Base-by-base conservation (phyloP, 2,888 invertebrate genomes). In the Cheilosia soror region DNA sequence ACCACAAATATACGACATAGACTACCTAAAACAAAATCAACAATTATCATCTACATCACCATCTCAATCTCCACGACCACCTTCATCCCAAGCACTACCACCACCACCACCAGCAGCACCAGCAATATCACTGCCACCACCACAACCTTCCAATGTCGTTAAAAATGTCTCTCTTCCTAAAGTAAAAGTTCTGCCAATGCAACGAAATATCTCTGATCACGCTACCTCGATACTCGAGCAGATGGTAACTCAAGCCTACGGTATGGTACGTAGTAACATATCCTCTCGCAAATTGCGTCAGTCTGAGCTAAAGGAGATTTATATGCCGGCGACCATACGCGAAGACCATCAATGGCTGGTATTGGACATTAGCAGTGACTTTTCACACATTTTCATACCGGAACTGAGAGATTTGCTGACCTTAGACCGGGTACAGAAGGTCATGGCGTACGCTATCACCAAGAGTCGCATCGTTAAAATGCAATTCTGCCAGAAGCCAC, bases 311-410 rank as follows among this genome's bases (percentile, higher is more conserved):
- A 71, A 79, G 2, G 90, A 90, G 27, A 87, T 92, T 47, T 89
- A 89, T 29, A 88, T 90, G 5, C 92, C 92, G 0, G 90, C 90
- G 65, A 65, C 87, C 2, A 81, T 89, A 4, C 51, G 60, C 2
- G 58, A 87, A 0, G 90, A 91, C 79, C 92, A 92, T 82, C 90
- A 90, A 37, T 92, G 92, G 92, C 88, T 92, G 5, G 90, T 92
- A 15, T 84, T 92, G 2, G 90, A 91, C 53, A 85, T 92, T 3
- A 89, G 87, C 20, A 90, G 90, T 77, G 92, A 92, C 87, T 92
- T 92, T 71, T 92, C 92, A 4, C 92, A 92, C 73, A 91, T 92
- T 60, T 92, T 90, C 58, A 90, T 92, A 15, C 91, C 91, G 1
- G 89, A 90, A 3, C 90, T 91, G 81, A 88, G 88, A n/a, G 91